Conservation (phyloP, 2,888 invertebrate genomes). For the Escarpia spicata region DNA sequence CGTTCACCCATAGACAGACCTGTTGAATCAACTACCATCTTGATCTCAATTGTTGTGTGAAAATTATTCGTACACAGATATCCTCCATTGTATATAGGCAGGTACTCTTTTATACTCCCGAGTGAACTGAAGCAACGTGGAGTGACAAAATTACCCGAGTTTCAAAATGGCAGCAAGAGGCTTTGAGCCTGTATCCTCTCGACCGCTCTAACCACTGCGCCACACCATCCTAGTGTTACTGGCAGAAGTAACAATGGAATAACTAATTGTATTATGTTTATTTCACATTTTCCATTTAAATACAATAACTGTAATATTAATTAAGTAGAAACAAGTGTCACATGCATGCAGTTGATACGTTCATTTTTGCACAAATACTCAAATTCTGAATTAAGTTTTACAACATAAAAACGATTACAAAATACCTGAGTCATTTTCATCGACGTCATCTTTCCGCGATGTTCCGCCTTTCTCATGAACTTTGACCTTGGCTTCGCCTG, state of each 20-base stretch:
- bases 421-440: conserved; percentile 3
- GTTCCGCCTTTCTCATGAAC: background rate
- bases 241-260: too few species aligned
- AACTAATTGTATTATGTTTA: background rate
- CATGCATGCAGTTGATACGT: background rate
- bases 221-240: too few species aligned
- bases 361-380: background rate
- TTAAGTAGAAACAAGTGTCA: background rate
- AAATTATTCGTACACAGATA: background rate
- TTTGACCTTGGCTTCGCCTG: background rate
- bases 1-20: background rate
- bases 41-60: background rate
- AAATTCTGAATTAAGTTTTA: background rate
- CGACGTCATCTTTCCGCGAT: background rate
- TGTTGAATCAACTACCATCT: background rate
- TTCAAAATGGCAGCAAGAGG: background rate
- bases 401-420: background rate
- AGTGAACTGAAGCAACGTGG: too few species aligned
- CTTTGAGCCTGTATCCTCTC: background rate
- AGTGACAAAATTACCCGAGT: background rate
- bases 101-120: background rate
- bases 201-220: background rate
- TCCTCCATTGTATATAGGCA: background rate
- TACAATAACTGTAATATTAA: background rate
- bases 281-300: background rate